Evolutionary conservation across 2,888 invertebrate genomes (phyloP), one percentile per base, ranked within the genome.

Genomic region (Pristionchus japonicus): DNA sequence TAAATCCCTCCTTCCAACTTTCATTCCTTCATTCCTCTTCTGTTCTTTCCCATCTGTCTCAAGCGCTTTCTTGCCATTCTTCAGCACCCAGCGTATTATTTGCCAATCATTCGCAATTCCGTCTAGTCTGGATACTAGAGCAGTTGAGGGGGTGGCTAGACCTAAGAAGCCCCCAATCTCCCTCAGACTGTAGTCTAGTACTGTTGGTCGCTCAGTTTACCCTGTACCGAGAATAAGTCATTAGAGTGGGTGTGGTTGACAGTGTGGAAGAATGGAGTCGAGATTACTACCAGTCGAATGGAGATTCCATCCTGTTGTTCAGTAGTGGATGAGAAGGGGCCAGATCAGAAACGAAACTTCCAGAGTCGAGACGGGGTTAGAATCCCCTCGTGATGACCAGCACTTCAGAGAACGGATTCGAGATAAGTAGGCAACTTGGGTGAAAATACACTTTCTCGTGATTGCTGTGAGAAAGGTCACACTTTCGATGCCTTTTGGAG

Each of bases 281-380:
- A 64, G 70, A 70, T 70, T 70, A 70, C 20, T 70, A 20, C 34
- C 70, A 70, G 37, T 70, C 70, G 37, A 70, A 17, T 70, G 70
- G 37, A 70, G 15, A 70, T 34, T 9, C 34, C 31, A 31, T 23
- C 37, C 70, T 15, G 34, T 31, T 11, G 7, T 27, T 27, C 15
- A 7, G 64, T 1, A 27, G 1, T 1, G 64, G 64, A 64, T 64
- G 34, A 64, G 34, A 34, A 31, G 64, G 31, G 64, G 17, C 31
- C 4, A 15, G 64, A 34, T 57, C 57, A 34, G 11, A 34, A 15
- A 31, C 15, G 20, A 31, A 27, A 27, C 13, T 27, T 34, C 31
- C 31, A 64, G 17, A 64, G n/a, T 11, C 40, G 37, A 40, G 23
- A 37, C 37, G 43, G 11, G 34, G 47, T 40, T 3, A 4, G 47